Evolutionary conservation across 2,113 vertebrate genomes (phyloP).

Genomic region (Pseudopipra pipra): DNA sequence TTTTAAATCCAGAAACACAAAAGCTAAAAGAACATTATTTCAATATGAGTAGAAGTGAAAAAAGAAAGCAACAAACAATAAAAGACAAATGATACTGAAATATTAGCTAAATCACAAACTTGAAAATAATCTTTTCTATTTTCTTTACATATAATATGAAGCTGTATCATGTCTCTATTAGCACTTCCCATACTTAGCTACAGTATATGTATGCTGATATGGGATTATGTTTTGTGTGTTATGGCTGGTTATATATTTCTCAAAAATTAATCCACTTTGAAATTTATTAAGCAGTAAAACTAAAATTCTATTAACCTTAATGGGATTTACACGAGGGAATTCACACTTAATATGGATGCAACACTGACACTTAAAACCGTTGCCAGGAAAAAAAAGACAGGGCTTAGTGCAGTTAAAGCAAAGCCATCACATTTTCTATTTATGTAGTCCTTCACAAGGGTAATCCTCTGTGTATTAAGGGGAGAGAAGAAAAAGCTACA

Average conservation of each 20-base stretch:
- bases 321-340: slow-evolving; percentile 49
- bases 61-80: background rate
- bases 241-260: slow-evolving; percentile 11
- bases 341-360: slow-evolving; percentile 48
- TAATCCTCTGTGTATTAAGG: slow-evolving; percentile 30
- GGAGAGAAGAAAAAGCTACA: background rate
- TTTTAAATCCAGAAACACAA: background rate
- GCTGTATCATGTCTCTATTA: background rate
- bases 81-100: background rate
- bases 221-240: background rate
- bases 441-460: slow-evolving; percentile 28
- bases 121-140: background rate
- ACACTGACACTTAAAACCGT: slow-evolving; percentile 4
- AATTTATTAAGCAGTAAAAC: slow-evolving; percentile 57
- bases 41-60: background rate
- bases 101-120: background rate
- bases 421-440: slow-evolving; percentile 47
- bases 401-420: slow-evolving; percentile 9
- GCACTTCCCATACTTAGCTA: background rate
- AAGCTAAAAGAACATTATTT: background rate
- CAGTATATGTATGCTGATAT: background rate
- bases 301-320: slow-evolving; percentile 65
- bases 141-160: background rate
- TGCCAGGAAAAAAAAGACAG: background rate
- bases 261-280: slow-evolving; percentile 45